These are phyloP conservation scores for Capreolus pygargus DNA, from an alignment of 2,113 vertebrate species.

Conservation along the genomic window DNA sequence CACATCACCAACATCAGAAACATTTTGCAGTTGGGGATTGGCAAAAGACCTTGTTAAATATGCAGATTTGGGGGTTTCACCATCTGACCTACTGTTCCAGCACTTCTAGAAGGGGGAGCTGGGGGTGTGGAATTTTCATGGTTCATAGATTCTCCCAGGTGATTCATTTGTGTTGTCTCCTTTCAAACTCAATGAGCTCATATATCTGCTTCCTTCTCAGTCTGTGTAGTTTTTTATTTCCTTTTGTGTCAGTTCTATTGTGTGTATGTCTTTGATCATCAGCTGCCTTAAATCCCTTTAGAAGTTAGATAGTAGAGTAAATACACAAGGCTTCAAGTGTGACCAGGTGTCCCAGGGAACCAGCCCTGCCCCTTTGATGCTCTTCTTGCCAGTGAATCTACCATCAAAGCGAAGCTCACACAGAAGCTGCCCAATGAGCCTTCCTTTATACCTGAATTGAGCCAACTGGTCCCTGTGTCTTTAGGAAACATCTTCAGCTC, in stretches of 20 bases:
- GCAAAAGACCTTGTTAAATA: background rate
- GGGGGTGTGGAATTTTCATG: background rate
- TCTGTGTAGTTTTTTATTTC: background rate
- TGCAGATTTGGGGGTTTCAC: background rate
- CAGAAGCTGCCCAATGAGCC: background rate
- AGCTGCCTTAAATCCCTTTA: conserved; percentile 14
- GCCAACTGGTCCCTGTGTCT: background rate
- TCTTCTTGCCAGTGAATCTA: background rate
- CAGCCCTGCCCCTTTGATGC: background rate
- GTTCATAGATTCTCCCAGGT: background rate
- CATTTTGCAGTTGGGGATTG: background rate
- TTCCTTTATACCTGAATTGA: background rate
- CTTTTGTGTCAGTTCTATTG: conserved; percentile 51
- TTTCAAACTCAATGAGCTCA: background rate
- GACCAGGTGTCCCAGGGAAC: background rate
- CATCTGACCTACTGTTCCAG: background rate
- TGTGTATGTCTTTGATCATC: background rate
- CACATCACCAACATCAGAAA: background rate
- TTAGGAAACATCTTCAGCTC: background rate
- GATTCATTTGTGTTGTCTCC: background rate
- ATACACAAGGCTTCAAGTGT: background rate
- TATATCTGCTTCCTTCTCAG: background rate
- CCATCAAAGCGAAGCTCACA: background rate
- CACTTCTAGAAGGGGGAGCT: background rate
- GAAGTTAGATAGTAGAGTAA: background rate